Conservation (phyloP, 2,888 invertebrate species). For the Timandra comae region DNA sequence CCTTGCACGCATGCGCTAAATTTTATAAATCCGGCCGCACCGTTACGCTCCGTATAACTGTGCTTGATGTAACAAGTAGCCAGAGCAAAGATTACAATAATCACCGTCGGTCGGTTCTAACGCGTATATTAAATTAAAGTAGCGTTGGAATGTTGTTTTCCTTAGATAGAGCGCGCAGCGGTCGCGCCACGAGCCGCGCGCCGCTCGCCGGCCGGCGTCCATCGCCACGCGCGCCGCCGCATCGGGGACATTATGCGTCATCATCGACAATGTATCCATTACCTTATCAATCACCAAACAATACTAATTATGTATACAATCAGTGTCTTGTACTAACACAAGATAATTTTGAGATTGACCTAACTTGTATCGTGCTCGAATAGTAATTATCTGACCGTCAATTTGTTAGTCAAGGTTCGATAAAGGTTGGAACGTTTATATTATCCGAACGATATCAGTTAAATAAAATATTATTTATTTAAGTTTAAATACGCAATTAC, state of each 20-base stretch:
- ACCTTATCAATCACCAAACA: constrained; percentile 24
- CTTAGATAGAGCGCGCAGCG: constrained; percentile 16
- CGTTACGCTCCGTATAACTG: constrained; percentile 36
- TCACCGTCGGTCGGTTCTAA: constrained; percentile 24
- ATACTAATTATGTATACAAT: constrained; percentile 26
- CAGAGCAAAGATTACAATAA: constrained; percentile 37
- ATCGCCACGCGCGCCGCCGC: constrained; percentile 3
- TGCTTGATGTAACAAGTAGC: constrained; percentile 34
- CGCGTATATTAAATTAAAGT: constrained; percentile 22
- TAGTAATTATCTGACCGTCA: constrained; percentile 31
- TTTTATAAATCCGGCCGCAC: constrained; percentile 38
- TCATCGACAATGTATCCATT: constrained; percentile 18
- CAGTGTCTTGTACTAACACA: constrained; percentile 23
- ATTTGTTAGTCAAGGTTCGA: constrained; percentile 32
- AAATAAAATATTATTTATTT: too few species aligned
- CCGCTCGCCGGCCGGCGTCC: constrained; percentile 19
- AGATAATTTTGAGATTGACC: constrained; percentile 37
- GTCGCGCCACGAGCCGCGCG: constrained; percentile 21
- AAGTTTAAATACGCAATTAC: too few species aligned
- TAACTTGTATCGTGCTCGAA: constrained; percentile 8
- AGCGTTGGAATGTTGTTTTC: constrained; percentile 18
- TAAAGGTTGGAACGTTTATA: constrained; percentile 26
- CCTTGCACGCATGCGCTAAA: constrained; percentile 36
- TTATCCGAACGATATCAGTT: too few species aligned
- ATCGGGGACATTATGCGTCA: constrained; percentile 14